Conservation (phyloP, 1,140 invertebrate species). For the Lepeophtheirus salmonis region DNA sequence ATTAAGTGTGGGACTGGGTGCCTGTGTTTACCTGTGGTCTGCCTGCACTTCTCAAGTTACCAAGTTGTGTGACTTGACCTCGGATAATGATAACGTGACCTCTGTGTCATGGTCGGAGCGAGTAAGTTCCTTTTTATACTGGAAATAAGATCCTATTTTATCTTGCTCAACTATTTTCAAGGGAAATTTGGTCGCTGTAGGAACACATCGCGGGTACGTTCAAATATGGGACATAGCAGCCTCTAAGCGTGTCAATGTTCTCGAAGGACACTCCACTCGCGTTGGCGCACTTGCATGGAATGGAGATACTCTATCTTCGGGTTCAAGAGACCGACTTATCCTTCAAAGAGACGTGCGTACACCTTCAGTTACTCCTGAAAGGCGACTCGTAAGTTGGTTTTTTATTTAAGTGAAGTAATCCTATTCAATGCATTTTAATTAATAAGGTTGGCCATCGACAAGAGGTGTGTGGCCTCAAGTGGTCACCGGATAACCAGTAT, state of each 20-base stretch:
- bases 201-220: slow-evolving; percentile 87
- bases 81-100: slow-evolving; percentile 83
- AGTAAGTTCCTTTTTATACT: slow-evolving; percentile 28
- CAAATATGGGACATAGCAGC: slow-evolving; percentile 92
- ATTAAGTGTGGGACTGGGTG: slow-evolving; percentile 89
- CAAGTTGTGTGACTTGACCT: slow-evolving; percentile 79
- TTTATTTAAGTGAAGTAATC: not conserved
- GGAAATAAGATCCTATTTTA: slow-evolving; percentile 11
- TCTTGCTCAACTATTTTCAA: slow-evolving; percentile 24
- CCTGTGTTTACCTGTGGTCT: slow-evolving; percentile 97
- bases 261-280: slow-evolving; percentile 76
- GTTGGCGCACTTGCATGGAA: slow-evolving; percentile 95
- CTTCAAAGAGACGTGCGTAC: slow-evolving; percentile 82
- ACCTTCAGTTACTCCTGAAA: slow-evolving; percentile 50
- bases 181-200: slow-evolving; percentile 88
- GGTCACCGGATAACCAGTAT: slow-evolving; percentile 97
- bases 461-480: slow-evolving; percentile 95
- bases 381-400: slow-evolving; percentile 36
- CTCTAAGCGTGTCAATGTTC: slow-evolving; percentile 74
- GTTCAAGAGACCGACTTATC: slow-evolving; percentile 81
- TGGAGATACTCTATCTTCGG: slow-evolving; percentile 86
- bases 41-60: slow-evolving; percentile 92
- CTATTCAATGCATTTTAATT: not conserved
- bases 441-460: slow-evolving; percentile 77
- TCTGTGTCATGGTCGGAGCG: slow-evolving; percentile 98